Percentiles rank a stretch among this genome's conserved stretches.
Evolutionary conservation across 2,888 invertebrate genomes (phyloP).

Genomic region (Cerastis leucographa): DNA sequence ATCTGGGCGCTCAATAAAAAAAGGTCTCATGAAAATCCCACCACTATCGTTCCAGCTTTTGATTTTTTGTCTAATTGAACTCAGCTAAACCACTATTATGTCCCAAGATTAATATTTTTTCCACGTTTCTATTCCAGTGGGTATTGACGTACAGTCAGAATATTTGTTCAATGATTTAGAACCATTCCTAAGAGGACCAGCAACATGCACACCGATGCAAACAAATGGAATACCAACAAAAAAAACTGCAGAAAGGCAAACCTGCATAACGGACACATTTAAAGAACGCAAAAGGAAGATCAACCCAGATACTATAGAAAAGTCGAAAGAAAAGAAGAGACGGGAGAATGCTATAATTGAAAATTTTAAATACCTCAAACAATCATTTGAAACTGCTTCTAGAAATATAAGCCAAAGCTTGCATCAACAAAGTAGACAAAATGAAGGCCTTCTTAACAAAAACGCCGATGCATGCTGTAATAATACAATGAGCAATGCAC

Average conservation of each 20-base stretch:
- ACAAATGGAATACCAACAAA: conserved; percentile 43
- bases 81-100: neutral
- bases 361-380: conserved; percentile 78
- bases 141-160: conserved; percentile 86
- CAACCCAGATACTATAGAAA: conserved; percentile 63
- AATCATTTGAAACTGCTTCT: conserved; percentile 76
- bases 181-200: conserved; percentile 40
- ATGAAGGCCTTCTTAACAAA: conserved; percentile 1
- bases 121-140: conserved; percentile 82
- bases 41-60: neutral
- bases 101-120: neutral
- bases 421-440: neutral
- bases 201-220: neutral
- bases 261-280: conserved; percentile 74
- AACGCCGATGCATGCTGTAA: neutral
- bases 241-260: conserved; percentile 68
- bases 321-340: conserved; percentile 83
- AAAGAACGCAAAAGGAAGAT: conserved; percentile 81
- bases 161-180: conserved; percentile 78
- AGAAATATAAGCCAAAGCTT: conserved; percentile 68
- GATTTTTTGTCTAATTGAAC: neutral
- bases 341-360: conserved; percentile 77
- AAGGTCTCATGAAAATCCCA: neutral
- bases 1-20: neutral
- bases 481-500: conserved; percentile 4